Evolutionary conservation across 2,113 vertebrate species (phyloP), one percentile per base, ranked within the genome.

Genomic region (Rousettus leschenaultii): DNA sequence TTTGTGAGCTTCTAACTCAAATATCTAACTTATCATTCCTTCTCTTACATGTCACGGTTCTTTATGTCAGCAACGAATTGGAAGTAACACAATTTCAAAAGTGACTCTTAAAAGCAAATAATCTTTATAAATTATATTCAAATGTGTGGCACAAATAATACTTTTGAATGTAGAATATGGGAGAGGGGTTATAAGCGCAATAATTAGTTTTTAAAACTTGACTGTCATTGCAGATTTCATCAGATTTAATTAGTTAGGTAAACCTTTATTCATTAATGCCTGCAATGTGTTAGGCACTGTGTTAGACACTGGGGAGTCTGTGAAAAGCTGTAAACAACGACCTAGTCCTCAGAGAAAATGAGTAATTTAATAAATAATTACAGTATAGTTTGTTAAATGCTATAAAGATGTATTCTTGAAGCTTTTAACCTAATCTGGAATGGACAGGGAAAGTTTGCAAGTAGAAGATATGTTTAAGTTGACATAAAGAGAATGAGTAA

Each of bases 351-450:
- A 77, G 74, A 85, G 26, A 87, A 73, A 70, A 82, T 84, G n/a
- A 90, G 77, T 73, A 55, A 59, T 85, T 66, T 77, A 59, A 92
- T 90, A 78, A 93, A 89, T 57, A 93, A 78, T 91, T 86, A 16
- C 15, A 84, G 26, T 51, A 61, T n/a, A 63, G 26, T 80, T 78
- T 74, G n/a, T 80, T 87, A 84, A 91, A 70, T 66, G 33, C 38
- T 75, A 18, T 77, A 35, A 86, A 88, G 71, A 90, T 91, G 7
- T 71, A 43, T 79, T 92, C 55, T 13, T 68, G 38, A 6, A 21
- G 18, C 51, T 95, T 90, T 92, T 90, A 97, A 74, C 14, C 45
- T 85, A 73, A 65, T 80, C 14, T 68, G 28, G 7, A 85, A 6
- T 61, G 61, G 63, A 68, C 19, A 61, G 48, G 26, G 63, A 79